Evolutionary conservation across 2,888 invertebrate genomes (phyloP).

Genomic region (Rhagium mordax): DNA sequence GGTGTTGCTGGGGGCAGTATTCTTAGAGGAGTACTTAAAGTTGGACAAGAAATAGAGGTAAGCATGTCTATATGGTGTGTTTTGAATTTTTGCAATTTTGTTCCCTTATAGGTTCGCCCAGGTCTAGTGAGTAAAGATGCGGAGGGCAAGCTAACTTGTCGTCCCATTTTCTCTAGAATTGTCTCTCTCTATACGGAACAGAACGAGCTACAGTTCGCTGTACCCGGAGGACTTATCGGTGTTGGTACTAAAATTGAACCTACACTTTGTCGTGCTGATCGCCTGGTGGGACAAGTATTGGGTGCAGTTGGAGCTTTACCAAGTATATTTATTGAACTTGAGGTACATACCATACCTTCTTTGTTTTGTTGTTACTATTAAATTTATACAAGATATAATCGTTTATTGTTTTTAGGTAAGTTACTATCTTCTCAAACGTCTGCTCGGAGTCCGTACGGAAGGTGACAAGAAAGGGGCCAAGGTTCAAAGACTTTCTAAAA

Average conservation of each 20-base stretch:
- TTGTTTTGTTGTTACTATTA: no score
- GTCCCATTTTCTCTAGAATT: conserved; percentile 96
- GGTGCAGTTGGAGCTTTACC: conserved; percentile 98
- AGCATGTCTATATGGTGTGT: neutral
- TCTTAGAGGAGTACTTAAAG: conserved; percentile 93
- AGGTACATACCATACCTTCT: conserved; percentile 84
- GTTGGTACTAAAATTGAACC: conserved; percentile 99
- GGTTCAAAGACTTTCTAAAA: conserved; percentile 92
- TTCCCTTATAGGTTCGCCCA: conserved; percentile 79
- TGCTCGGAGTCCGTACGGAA: conserved; percentile 97
- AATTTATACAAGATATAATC: no score
- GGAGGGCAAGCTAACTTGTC: conserved; percentile 95
- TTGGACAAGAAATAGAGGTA: conserved; percentile 99
- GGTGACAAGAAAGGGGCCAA: conserved; percentile 99
- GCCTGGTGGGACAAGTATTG: conserved; percentile 92
- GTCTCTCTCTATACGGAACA: conserved; percentile 98
- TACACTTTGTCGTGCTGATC: conserved; percentile 97
- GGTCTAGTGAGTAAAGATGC: conserved; percentile 97
- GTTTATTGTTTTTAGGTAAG: conserved; percentile 72
- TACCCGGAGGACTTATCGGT: conserved; percentile 99
- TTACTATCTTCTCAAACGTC: conserved; percentile 94
- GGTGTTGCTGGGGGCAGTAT: conserved; percentile 99
- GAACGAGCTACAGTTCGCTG: conserved; percentile 98
- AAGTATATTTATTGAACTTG: conserved; percentile 97
- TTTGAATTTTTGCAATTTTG: neutral